A percentile compares a stretch with the other conserved stretches of the same genome.
Evolutionary conservation across 2,888 invertebrate genomes (phyloP).

Genomic region (Thelaira solivaga): DNA sequence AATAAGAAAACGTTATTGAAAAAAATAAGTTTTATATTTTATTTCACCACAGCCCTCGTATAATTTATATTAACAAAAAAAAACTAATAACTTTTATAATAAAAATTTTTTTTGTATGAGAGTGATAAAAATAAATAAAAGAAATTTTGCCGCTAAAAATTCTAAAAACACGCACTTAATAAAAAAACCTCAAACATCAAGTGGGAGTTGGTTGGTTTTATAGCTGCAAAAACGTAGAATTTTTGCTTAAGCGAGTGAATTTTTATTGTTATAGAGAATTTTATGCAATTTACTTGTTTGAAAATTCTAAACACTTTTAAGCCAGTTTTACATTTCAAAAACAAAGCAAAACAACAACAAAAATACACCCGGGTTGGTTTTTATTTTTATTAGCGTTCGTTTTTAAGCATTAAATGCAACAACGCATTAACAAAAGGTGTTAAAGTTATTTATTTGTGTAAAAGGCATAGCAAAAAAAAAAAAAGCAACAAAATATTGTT

Average conservation of each 20-base stretch:
- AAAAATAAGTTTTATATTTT: no score
- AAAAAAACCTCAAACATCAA: neutral
- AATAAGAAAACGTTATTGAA: no score
- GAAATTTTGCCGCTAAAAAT: constrained; percentile 40
- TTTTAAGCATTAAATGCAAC: constrained; percentile 3
- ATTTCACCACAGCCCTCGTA: no score
- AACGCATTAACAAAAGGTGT: constrained; percentile 29
- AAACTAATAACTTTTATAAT: constrained; percentile 9
- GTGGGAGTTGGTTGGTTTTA: constrained; percentile 43
- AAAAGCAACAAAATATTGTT: neutral
- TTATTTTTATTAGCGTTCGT: neutral
- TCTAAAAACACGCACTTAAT: neutral
- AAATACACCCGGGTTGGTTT: no score
- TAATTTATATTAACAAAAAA: constrained; percentile 17
- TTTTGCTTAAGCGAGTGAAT: no score
- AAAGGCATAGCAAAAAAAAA: constrained; percentile 28
- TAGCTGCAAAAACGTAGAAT: no score
- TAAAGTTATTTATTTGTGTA: constrained; percentile 15
- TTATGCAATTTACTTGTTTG: constrained; percentile 8
- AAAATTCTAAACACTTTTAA: constrained; percentile 46
- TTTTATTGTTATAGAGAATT: neutral
- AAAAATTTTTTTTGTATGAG: neutral
- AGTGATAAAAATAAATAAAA: constrained; percentile 4
- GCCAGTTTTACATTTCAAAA: constrained; percentile 17
- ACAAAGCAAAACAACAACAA: no score